Evolutionary conservation across 2,888 invertebrate genomes (phyloP).

Genomic region (Megamerina dolium): DNA sequence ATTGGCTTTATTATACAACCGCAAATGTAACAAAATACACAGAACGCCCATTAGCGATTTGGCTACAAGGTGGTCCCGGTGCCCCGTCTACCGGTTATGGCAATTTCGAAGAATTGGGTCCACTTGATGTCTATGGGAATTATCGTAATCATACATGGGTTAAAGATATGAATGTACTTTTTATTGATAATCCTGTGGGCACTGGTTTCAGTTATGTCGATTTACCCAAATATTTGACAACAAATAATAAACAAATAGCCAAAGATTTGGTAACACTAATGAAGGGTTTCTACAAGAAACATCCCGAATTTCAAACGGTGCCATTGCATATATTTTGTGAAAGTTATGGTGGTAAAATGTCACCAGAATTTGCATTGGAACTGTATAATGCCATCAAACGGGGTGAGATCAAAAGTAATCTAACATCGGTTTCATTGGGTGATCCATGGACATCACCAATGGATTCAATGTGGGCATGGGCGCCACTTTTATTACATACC

Average conservation of each 20-base stretch:
- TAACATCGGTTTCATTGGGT: constrained; percentile 75
- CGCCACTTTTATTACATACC: constrained; percentile 66
- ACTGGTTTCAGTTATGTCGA: constrained; percentile 80
- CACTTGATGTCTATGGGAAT: constrained; percentile 61
- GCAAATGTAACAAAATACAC: constrained; percentile 56
- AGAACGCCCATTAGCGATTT: constrained; percentile 72
- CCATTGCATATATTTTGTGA: constrained; percentile 83
- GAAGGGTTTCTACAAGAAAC: constrained; percentile 59
- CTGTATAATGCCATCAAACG: constrained; percentile 57
- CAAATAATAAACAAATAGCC: constrained; percentile 62
- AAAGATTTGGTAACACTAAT: constrained; percentile 69
- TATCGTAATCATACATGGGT: constrained; percentile 74
- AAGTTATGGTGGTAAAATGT: constrained; percentile 93
- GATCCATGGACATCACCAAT: constrained; percentile 88
- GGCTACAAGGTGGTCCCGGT: constrained; percentile 85
- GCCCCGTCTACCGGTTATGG: constrained; percentile 75
- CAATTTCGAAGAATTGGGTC: constrained; percentile 82
- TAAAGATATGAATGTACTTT: constrained; percentile 71
- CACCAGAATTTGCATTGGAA: constrained; percentile 68
- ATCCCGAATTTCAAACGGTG: constrained; percentile 65
- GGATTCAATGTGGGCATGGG: constrained; percentile 80
- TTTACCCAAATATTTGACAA: constrained; percentile 50
- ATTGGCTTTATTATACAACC: constrained; percentile 78
- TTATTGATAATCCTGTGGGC: constrained; percentile 88
- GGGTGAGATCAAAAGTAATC: constrained; percentile 60